Percentiles rank a stretch among this genome's conserved stretches.
Evolutionary conservation across 2,888 invertebrate genomes (phyloP).

Genomic region (Meiosimyza platycephala): DNA sequence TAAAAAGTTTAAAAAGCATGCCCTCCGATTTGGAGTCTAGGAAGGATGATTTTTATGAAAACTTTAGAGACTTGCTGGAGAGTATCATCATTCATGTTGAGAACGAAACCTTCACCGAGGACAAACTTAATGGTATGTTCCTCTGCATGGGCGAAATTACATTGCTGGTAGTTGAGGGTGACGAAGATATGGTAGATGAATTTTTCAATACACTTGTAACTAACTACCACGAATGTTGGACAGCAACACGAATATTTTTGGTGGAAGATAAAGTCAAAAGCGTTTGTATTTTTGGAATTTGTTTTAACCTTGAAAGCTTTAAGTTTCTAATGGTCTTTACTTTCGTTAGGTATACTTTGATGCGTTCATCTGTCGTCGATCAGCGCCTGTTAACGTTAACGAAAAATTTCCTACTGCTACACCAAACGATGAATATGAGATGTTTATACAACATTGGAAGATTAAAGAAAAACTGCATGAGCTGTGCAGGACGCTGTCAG

Average conservation of each 20-base stretch:
- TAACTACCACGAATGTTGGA: conserved; percentile 45
- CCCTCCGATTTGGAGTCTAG: not conserved
- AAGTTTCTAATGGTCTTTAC: too few species aligned
- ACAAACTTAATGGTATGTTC: conserved; percentile 54
- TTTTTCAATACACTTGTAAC: conserved; percentile 47
- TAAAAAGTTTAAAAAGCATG: conserved; percentile 2
- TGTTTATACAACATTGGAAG: conserved; percentile 56
- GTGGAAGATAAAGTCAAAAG: conserved; percentile 56
- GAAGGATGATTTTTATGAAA: not conserved
- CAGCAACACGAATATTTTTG: conserved; percentile 51
- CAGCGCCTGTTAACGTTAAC: conserved; percentile 52
- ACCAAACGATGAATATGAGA: conserved; percentile 53
- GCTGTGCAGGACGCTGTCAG: conserved; percentile 41
- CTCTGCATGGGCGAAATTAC: conserved; percentile 56
- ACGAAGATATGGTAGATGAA: conserved; percentile 56
- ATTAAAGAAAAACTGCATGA: conserved; percentile 52
- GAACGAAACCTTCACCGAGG: conserved; percentile 43
- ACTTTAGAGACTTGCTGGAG: conserved; percentile 44
- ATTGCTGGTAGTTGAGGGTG: conserved; percentile 55
- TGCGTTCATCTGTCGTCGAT: conserved; percentile 47
- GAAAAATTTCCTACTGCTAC: conserved; percentile 59
- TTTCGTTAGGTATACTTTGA: conserved; percentile 52
- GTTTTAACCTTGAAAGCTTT: too few species aligned
- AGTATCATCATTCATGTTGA: conserved; percentile 42
- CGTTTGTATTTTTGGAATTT: conserved; percentile 38